Evolutionary conservation across 2,888 invertebrate genomes (phyloP).

Genomic region (Monochamus alternatus): DNA sequence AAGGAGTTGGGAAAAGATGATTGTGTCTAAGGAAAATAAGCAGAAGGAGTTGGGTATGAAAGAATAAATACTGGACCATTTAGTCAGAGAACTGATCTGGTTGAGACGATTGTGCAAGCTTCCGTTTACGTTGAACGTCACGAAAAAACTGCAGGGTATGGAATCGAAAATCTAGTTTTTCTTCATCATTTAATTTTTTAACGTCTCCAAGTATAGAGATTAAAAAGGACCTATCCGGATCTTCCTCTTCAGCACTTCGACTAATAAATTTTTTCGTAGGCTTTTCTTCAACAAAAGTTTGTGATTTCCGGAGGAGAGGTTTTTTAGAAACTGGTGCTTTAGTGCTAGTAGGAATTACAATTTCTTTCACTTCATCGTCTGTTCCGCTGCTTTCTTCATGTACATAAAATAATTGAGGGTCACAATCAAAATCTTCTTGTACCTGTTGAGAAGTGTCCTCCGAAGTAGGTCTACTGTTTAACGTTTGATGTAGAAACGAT

Average conservation of each 20-base stretch:
- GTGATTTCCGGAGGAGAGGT: too few relatives aligned
- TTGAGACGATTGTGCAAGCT: background rate
- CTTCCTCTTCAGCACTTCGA: constrained; percentile 8
- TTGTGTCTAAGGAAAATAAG: background rate
- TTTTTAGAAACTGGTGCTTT: too few relatives aligned
- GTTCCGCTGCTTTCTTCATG: too few relatives aligned
- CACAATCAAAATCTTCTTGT: background rate
- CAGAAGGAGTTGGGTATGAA: background rate
- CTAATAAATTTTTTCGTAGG: too few relatives aligned
- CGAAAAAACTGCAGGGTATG: constrained; percentile 43
- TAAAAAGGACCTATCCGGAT: constrained; percentile 42
- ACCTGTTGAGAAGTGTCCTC: background rate
- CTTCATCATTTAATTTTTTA: constrained; percentile 39
- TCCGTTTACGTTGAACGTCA: constrained; percentile 20
- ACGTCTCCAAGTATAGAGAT: constrained; percentile 42
- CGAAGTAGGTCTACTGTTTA: constrained; percentile 20
- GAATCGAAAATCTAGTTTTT: constrained; percentile 46
- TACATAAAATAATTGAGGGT: too few relatives aligned
- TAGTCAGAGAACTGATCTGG: background rate
- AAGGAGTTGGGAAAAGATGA: background rate
- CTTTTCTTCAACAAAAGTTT: too few relatives aligned
- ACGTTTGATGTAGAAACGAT: constrained; percentile 41
- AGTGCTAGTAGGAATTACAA: too few relatives aligned
- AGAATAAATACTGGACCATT: background rate
- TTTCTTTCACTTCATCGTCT: too few relatives aligned